Evolutionary conservation across 2,113 vertebrate genomes (phyloP).

Genomic region (Zapornia atra): DNA sequence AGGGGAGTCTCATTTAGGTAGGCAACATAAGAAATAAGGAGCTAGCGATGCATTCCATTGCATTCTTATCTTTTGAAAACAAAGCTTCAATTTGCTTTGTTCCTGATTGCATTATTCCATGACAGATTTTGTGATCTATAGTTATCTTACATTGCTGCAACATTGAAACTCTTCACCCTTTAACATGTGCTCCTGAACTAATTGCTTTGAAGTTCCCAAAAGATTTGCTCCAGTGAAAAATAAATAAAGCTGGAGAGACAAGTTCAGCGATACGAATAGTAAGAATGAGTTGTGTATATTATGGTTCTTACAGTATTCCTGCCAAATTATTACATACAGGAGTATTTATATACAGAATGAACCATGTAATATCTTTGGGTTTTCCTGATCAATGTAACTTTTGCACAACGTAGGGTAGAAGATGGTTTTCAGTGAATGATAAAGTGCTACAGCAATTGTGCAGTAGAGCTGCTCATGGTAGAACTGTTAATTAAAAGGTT

Average conservation of each 20-base stretch:
- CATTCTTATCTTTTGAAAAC: slow-evolving; percentile 62
- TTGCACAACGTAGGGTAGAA: not conserved
- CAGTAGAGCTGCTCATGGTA: not conserved
- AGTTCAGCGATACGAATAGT: not conserved
- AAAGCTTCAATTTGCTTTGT: slow-evolving; percentile 65
- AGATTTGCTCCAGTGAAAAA: slow-evolving; percentile 46
- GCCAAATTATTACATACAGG: not conserved
- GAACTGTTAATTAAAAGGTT: not conserved
- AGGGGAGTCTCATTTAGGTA: slow-evolving; percentile 65
- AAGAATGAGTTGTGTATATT: not conserved
- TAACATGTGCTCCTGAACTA: slow-evolving; percentile 52
- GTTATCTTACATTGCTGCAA: slow-evolving; percentile 65
- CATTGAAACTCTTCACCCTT: slow-evolving; percentile 66
- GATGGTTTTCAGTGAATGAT: not conserved
- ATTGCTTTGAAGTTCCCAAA: slow-evolving; percentile 62
- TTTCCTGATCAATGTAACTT: not conserved
- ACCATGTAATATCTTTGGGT: not conserved
- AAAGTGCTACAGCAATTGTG: not conserved
- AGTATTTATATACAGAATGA: not conserved
- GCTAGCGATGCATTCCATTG: slow-evolving; percentile 48
- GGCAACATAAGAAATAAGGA: slow-evolving; percentile 53
- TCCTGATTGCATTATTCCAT: slow-evolving; percentile 58
- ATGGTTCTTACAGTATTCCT: not conserved
- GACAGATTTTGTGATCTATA: slow-evolving; percentile 72
- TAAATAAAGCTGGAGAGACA: slow-evolving; percentile 21